phyloP scores from a whole-genome alignment of 2,797 vertebrate genomes.

The Spondyliosoma cantharus region DNA sequence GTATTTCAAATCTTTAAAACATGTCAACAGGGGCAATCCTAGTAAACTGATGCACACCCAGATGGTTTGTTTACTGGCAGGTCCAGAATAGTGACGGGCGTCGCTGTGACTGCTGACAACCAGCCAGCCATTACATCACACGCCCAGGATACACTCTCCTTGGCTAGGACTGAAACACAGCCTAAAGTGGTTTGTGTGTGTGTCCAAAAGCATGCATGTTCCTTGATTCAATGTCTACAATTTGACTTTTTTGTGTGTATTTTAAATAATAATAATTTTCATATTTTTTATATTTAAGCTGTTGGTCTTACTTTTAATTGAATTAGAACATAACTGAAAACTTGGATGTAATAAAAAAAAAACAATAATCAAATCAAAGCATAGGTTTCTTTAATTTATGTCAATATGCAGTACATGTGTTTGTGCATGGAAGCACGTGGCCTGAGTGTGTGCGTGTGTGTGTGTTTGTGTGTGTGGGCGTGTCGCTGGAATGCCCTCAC shows the following conservation, averaged over 20 bases:
- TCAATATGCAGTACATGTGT: conserved; percentile 15
- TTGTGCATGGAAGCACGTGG: conserved; percentile 28
- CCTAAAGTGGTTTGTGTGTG: conserved; percentile 10
- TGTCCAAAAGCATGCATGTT: not conserved
- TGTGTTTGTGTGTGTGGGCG: conserved; percentile 47
- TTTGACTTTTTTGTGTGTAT: not conserved
- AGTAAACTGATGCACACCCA: conserved; percentile 7
- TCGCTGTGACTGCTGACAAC: conserved; percentile 67
- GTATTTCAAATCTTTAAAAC: not conserved
- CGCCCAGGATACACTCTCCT: conserved; percentile 64
- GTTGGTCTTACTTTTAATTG: not conserved
- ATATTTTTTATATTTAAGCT: not conserved
- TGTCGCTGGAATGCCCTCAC: conserved; percentile 23
- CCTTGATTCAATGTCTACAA: not conserved
- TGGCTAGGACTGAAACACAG: conserved; percentile 36
- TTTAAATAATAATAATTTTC: too few relatives aligned
- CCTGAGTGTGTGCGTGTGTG: conserved; percentile 34
- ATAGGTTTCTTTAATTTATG: not conserved
- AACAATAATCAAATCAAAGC: too few relatives aligned
- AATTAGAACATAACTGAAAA: not conserved
- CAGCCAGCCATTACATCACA: conserved; percentile 75
- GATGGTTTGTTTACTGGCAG: conserved; percentile 63
- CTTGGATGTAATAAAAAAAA: not conserved
- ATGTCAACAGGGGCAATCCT: not conserved
- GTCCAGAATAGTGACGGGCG: conserved; percentile 66